Conservation (phyloP, 2,113 vertebrate genomes). For the Aphyosemion australe region DNA sequence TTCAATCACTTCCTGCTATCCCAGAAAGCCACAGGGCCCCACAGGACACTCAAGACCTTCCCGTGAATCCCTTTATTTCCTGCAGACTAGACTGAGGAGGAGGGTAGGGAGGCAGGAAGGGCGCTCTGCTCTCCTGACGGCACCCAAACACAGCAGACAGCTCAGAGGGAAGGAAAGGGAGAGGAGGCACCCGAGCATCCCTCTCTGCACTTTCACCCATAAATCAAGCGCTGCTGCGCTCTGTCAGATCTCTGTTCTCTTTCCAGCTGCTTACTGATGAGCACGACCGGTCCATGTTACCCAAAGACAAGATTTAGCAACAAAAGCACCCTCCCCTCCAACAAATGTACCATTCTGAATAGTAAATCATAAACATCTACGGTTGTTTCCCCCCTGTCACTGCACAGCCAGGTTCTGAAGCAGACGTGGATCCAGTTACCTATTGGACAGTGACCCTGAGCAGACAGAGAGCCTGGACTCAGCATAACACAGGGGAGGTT, state of each 20-base stretch:
- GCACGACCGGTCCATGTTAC: constrained; percentile 28
- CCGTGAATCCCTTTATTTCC: constrained; percentile 69
- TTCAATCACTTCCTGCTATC: constrained; percentile 65
- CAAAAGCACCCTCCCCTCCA: constrained; percentile 1
- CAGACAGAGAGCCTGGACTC: constrained; percentile 16
- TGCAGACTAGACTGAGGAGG: constrained; percentile 62
- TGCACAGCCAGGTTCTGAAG: constrained; percentile 33
- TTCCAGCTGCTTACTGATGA: constrained; percentile 24
- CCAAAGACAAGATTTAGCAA: constrained; percentile 4
- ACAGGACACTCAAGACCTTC: constrained; percentile 53
- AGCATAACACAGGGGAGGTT: constrained; percentile 19
- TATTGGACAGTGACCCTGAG: constrained; percentile 38
- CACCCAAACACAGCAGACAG: constrained; percentile 53
- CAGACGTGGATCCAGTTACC: constrained; percentile 52
- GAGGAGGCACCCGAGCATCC: constrained; percentile 27
- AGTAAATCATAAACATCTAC: constrained; percentile 35
- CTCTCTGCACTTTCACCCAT: constrained; percentile 54
- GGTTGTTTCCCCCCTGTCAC: constrained; percentile 15
- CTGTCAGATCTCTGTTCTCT: constrained; percentile 33
- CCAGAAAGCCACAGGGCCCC: constrained; percentile 60
- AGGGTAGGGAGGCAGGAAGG: constrained; percentile 33
- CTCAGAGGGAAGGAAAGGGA: constrained; percentile 34
- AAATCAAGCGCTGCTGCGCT: constrained; percentile 50
- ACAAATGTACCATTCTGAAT: neutral
- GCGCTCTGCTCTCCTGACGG: constrained; percentile 33